These are phyloP conservation scores for Cephalophus harveyi DNA, from an alignment of 2,113 vertebrate species.

Conservation along the genomic window DNA sequence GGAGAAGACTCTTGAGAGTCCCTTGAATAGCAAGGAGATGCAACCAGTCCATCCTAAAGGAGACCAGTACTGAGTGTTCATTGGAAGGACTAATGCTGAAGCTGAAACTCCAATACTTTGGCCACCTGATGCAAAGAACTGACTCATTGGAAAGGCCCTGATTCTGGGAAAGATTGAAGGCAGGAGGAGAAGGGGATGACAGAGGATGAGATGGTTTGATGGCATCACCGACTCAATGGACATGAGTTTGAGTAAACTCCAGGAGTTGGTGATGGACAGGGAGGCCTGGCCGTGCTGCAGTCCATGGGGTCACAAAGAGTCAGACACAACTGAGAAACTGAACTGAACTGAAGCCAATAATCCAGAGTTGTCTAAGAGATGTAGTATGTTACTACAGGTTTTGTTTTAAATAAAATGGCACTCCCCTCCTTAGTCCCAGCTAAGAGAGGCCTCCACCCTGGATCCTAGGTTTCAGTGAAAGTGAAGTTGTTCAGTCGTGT, in stretches of 20 bases:
- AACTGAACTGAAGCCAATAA: not conserved
- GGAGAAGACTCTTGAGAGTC: not conserved
- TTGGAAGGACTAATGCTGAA: not conserved
- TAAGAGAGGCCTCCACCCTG: not conserved
- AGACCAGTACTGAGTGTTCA: not conserved
- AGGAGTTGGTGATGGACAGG: not conserved
- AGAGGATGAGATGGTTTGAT: not conserved
- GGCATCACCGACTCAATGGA: not conserved
- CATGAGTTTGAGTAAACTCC: not conserved
- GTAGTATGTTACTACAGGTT: not conserved
- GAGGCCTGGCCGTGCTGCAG: not conserved
- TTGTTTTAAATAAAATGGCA: not conserved
- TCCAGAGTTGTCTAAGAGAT: not conserved
- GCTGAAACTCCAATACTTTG: not conserved
- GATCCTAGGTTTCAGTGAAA: not conserved
- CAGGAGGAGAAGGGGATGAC: not conserved
- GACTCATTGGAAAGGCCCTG: not conserved
- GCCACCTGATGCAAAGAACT: not conserved
- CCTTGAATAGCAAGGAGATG: not conserved
- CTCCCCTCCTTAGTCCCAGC: not conserved
- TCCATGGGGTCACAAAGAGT: not conserved
- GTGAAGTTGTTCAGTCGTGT: fast-evolving
- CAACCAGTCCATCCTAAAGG: not conserved
- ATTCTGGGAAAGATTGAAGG: not conserved
- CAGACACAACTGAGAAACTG: not conserved